Percentiles rank a stretch among this genome's conserved stretches.
phyloP scores from a whole-genome alignment of 30 jellyfish, hydroid and myxozoan species.

The Nemopilema nomurai region DNA sequence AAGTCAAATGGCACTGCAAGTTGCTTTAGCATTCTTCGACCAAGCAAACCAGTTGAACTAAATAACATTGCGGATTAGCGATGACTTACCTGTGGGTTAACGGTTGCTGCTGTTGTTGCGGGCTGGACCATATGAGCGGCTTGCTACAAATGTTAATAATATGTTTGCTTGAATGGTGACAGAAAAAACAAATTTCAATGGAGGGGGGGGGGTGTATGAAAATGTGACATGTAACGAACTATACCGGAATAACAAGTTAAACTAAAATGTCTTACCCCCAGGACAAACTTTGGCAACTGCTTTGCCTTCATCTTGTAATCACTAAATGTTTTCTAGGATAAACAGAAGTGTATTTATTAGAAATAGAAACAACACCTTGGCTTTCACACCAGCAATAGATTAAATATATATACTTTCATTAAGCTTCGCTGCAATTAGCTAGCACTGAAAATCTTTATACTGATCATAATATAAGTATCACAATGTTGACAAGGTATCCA shows the following conservation, averaged over 20 bases:
- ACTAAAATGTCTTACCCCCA: constrained; percentile 8
- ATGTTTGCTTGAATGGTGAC: background rate
- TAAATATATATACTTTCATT: no score
- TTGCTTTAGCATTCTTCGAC: no score
- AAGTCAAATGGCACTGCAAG: background rate
- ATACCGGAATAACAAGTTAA: background rate
- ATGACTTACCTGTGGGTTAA: constrained; percentile 4
- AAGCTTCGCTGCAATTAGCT: no score
- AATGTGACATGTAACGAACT: background rate
- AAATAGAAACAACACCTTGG: background rate
- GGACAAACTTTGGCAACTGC: constrained; percentile 8
- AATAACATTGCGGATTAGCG: background rate
- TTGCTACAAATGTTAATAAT: background rate
- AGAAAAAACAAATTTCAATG: no score
- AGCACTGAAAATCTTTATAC: no score
- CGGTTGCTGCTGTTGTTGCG: constrained; percentile 7
- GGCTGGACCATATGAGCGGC: constrained; percentile 3
- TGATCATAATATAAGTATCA: no score
- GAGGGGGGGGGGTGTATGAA: no score
- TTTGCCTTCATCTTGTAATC: constrained; percentile 40
- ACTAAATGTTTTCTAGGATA: constrained; percentile 17
- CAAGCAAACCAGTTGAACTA: no score
- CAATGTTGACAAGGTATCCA: no score
- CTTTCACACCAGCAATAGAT: no score
- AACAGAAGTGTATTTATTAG: background rate